phyloP scores from a whole-genome alignment of 2,888 invertebrate genomes.

The Chironomus riparius region DNA sequence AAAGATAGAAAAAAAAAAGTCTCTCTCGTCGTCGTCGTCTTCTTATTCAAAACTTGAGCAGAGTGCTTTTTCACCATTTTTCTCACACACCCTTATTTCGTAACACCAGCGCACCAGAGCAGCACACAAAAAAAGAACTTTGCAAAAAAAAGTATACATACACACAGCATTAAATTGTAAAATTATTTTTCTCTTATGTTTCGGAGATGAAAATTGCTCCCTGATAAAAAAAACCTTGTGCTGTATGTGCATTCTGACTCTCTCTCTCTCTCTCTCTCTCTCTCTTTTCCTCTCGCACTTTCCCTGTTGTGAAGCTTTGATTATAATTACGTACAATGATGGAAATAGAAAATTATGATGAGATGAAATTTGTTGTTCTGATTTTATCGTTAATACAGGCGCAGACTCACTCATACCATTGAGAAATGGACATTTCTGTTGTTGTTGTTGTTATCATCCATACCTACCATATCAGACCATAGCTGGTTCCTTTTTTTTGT shows the following conservation, averaged over 20 bases:
- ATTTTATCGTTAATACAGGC: background rate
- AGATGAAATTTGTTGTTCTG: constrained; percentile 7
- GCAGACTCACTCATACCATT: background rate
- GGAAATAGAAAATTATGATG: background rate
- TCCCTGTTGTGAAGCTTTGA: background rate
- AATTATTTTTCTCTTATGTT: constrained; percentile 2
- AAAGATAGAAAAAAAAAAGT: constrained; percentile 5
- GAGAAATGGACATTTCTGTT: background rate
- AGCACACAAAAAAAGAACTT: background rate
- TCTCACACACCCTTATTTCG: background rate
- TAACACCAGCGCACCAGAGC: background rate
- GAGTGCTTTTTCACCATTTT: background rate
- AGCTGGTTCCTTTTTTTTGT: background rate
- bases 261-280: background rate
- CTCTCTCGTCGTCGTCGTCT: background rate
- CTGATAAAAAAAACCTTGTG: background rate
- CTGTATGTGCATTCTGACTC: background rate
- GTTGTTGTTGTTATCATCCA: background rate
- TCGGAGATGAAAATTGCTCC: constrained; percentile 15
- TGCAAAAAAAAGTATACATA: background rate
- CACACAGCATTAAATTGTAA: background rate
- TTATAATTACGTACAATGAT: constrained; percentile 20
- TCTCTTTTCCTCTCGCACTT: background rate
- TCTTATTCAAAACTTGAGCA: background rate
- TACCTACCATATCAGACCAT: background rate